Conservation (phyloP, 2,888 invertebrate species). For the Luffia ferchaultella region DNA sequence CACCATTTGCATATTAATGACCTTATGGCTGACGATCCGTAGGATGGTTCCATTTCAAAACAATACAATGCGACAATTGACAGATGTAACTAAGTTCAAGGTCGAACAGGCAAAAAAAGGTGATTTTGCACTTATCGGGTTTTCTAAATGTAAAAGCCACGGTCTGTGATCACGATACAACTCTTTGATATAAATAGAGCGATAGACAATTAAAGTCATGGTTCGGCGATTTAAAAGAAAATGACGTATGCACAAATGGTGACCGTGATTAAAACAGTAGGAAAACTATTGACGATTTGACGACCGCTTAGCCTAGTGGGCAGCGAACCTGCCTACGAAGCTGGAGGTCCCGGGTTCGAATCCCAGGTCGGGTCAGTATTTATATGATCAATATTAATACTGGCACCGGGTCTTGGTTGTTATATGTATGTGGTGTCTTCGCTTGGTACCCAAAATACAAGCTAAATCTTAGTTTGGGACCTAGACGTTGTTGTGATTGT, state of each 20-base stretch:
- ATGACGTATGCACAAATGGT: neutral
- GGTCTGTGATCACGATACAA: neutral
- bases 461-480: too few relatives aligned
- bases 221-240: neutral
- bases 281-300: too few relatives aligned
- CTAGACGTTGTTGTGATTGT: too few relatives aligned
- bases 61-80: neutral
- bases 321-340: too few relatives aligned
- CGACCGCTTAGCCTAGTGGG: neutral
- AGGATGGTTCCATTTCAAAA: neutral
- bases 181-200: neutral
- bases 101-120: neutral
- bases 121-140: neutral
- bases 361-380: too few relatives aligned
- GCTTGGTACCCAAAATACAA: too few relatives aligned
- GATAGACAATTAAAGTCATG: neutral
- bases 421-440: too few relatives aligned
- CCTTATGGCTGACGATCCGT: neutral
- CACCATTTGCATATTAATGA: neutral
- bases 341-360: too few relatives aligned
- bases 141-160: neutral
- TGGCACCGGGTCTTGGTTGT: too few relatives aligned
- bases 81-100: neutral
- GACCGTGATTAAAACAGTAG: too few relatives aligned
- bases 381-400: too few relatives aligned